Base-by-base conservation (phyloP, 2,888 invertebrate species). In the Sarcophaga rosellei region DNA sequence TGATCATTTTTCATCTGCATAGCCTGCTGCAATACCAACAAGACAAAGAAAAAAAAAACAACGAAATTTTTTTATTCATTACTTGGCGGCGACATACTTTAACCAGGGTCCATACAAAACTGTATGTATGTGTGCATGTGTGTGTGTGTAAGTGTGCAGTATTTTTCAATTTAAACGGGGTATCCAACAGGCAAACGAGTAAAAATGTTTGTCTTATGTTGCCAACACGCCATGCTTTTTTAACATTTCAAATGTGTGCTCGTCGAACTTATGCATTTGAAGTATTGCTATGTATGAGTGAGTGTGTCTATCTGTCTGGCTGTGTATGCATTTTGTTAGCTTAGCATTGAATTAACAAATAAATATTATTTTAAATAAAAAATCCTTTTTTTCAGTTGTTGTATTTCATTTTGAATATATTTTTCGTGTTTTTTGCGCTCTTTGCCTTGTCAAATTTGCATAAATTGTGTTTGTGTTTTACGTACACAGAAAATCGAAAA, bases 371-470 rank as follows among this genome's bases (percentile, higher is more conserved):
- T 53, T 53, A 17, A 15, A 15, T 17, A 17, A 15, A 15, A 65
- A 86, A 84, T 84, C 83, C 83, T 86, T 76, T 53, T 79, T 10
- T 35, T 35, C 1, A 1, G 25, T 25, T 25, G 35, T 35, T 81
- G 66, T 73, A 44, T 15, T 66, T 11, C 65, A n/a, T 68, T 62
- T 45, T 73, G 12, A 17, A 20, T 12, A 23, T 61, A 73, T 20
- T 1, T 35, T 35, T 25, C 10, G 17, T 25, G 5, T 63, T 75
- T 45, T 68, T 0, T 45, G 65, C 47, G 72, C n/a, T 66, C 69
- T 69, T 79, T 75, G 69, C 69, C 68, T 75, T 86, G 86, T 86
- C 81, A 81, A 86, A 86, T 86, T 86, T 86, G 81, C 86, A 86
- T 86, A 86, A 84, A 84, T 86, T 84, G 83, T 78, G 81, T 25